phyloP scores from a whole-genome alignment of 2,113 vertebrate species.

The Gymnocephalus cernua region DNA sequence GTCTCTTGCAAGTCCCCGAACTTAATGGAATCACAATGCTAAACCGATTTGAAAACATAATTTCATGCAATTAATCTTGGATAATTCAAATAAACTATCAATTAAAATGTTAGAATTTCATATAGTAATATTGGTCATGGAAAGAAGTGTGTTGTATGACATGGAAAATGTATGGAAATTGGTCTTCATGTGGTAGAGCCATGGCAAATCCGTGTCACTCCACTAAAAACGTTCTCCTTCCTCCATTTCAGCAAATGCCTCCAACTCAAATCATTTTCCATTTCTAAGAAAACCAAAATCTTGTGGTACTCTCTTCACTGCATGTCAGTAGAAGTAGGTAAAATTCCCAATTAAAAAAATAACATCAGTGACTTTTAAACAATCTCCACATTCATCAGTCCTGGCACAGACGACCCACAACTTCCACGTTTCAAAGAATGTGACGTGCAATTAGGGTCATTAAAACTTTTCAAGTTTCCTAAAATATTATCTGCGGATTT shows the following conservation, averaged over 20 bases:
- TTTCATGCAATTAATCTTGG: neutral
- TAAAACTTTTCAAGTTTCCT: neutral
- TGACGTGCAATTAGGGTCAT: neutral
- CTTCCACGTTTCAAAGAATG: neutral
- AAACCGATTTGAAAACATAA: neutral
- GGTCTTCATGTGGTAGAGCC: neutral
- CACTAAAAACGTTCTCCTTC: neutral
- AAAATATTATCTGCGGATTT: neutral
- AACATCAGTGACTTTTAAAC: neutral
- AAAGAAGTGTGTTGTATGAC: neutral
- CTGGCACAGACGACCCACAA: neutral
- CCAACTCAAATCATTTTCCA: conserved; percentile 3
- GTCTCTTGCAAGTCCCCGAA: neutral
- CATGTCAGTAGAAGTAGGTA: neutral
- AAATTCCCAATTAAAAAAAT: conserved; percentile 16
- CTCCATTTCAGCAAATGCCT: conserved; percentile 5
- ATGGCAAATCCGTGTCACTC: conserved; percentile 18
- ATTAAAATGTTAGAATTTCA: conserved; percentile 28
- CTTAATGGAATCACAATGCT: neutral
- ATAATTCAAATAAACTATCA: neutral
- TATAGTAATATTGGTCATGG: neutral
- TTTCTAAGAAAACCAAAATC: neutral
- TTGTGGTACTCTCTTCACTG: neutral
- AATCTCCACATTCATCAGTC: neutral
- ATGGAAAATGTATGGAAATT: conserved; percentile 38